phyloP scores from a whole-genome alignment of 1,140 invertebrate genomes.

The Drosophila sucinea region DNA sequence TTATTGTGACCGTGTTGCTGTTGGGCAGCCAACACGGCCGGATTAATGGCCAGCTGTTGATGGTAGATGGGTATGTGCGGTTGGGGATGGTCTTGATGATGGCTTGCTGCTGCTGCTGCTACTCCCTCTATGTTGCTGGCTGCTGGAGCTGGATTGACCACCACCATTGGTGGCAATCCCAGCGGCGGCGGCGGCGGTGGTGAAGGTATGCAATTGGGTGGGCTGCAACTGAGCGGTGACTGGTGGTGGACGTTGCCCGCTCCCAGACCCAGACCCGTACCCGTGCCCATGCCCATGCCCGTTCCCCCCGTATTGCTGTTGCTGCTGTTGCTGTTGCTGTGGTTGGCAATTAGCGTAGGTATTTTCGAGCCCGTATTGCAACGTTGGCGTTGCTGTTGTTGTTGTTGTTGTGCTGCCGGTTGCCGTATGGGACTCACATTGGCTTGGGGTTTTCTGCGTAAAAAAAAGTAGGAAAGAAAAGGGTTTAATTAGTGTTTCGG shows the following conservation, averaged over 20 bases:
- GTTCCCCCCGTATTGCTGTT: too few relatives aligned
- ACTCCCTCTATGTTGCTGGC: slow-evolving; percentile 45
- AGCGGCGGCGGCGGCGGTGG: slow-evolving; percentile 39
- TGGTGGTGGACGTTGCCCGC: slow-evolving; percentile 48
- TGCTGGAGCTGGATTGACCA: slow-evolving; percentile 14
- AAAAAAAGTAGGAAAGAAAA: slow-evolving; percentile 5
- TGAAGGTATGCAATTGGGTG: slow-evolving; percentile 49
- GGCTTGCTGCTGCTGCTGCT: slow-evolving; percentile 42
- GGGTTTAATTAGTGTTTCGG: slow-evolving; percentile 25
- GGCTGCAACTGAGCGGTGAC: slow-evolving; percentile 69
- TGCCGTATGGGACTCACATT: slow-evolving; percentile 83
- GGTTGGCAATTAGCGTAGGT: slow-evolving; percentile 76
- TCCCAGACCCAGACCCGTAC: not conserved
- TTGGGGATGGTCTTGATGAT: slow-evolving; percentile 83
- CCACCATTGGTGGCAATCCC: not conserved
- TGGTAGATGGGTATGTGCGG: slow-evolving; percentile 84
- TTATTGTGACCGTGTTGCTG: slow-evolving; percentile 81
- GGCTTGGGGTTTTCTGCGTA: slow-evolving; percentile 82
- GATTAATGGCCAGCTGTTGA: slow-evolving; percentile 82
- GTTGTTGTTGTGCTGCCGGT: slow-evolving; percentile 74
- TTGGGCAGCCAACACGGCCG: slow-evolving; percentile 72
- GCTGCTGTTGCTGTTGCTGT: slow-evolving; percentile 40
- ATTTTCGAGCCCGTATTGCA: slow-evolving; percentile 83
- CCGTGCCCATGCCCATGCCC: not conserved
- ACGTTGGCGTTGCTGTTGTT: slow-evolving; percentile 74